Conservation (phyloP, 1,140 invertebrate genomes). For the Zaprionus lachaisei region DNA sequence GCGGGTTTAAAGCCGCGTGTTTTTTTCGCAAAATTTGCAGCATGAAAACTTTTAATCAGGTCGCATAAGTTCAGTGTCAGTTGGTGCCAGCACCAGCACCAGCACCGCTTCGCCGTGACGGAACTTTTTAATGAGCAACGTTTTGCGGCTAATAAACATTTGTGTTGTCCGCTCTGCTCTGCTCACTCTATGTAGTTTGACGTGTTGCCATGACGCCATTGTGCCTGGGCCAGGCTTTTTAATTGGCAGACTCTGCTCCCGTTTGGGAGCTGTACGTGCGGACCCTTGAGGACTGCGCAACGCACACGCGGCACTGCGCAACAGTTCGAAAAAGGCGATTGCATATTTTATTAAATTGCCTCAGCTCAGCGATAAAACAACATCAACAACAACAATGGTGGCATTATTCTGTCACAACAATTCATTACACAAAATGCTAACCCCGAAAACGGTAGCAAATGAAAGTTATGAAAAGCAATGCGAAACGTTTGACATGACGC, state of each 20-base stretch:
- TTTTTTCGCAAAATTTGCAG: slow-evolving; percentile 15
- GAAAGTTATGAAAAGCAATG: slow-evolving; percentile 70
- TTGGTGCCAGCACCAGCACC: not conserved
- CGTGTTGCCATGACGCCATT: slow-evolving; percentile 77
- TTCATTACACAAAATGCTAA: slow-evolving; percentile 74
- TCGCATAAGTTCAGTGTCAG: slow-evolving; percentile 38
- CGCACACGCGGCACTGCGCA: slow-evolving; percentile 22
- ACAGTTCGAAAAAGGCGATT: slow-evolving; percentile 65
- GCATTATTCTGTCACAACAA: slow-evolving; percentile 76
- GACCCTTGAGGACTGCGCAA: slow-evolving; percentile 12
- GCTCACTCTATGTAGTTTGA: slow-evolving; percentile 20
- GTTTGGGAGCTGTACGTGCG: not conserved
- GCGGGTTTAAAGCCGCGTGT: slow-evolving; percentile 26
- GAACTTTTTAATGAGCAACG: slow-evolving; percentile 80
- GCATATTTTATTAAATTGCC: slow-evolving; percentile 82
- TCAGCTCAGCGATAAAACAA: slow-evolving; percentile 36
- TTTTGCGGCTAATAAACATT: slow-evolving; percentile 82
- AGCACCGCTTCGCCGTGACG: slow-evolving; percentile 51
- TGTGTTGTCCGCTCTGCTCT: slow-evolving; percentile 39
- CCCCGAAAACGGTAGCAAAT: slow-evolving; percentile 51
- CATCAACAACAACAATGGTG: slow-evolving; percentile 40
- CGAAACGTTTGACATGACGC: slow-evolving; percentile 70
- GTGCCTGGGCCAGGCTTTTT: slow-evolving; percentile 40
- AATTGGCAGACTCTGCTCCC: slow-evolving; percentile 64
- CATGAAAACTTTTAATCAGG: slow-evolving; percentile 56